Base-by-base conservation (phyloP, 2,113 vertebrate species). In the Litocranius walleri region DNA sequence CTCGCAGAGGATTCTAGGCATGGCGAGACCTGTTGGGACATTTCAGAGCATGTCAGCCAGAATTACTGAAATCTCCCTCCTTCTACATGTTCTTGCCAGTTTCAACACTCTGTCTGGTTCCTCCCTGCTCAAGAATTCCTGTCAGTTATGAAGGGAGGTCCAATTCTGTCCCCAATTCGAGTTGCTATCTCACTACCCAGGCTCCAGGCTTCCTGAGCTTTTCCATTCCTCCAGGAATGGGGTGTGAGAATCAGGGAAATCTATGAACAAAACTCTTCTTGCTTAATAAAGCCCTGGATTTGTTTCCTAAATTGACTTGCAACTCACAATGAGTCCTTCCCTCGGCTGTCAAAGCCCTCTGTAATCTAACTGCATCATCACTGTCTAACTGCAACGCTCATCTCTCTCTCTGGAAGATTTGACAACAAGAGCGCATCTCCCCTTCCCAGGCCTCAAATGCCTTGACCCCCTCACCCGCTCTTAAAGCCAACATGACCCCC, bases 261-360 rank as follows among this genome's bases (percentile, higher is more conserved):
- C 52, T 17, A 17, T 74, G 61, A 82, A 89, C 29, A 88, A 89
- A 94, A 84, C 6, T 48, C 17, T 50, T 97, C 43, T 54, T 88
- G 23, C 14, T 85, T 90, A 92, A 43, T 91, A 81, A 97, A 96
- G 54, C 36, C 30, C 40, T 92, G 21, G 29, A 45, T 85, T 52
- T 84, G 45, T 80, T 40, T 27, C 23, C 25, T 15, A 88, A 77
- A 84, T 30, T 67, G 59, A 50, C 71, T 88, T 90, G 12, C 23
- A 74, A 81, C 50, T 84, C 43, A 56, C 33, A 81, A 11, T 21
- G 33, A 48, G 78, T 56, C 29, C 25, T 94, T 33, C 36, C n/a
- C 29, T 85, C 62, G 11, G 30, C 43, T 48, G 57, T 80, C 36
- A 52, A 83, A 91, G 62, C 16, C 84, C 27, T 54, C 74, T 95